Evolutionary conservation across 2,113 vertebrate species (phyloP), one percentile per base, ranked within the genome.

Genomic region (Malurus alboscapulatus): DNA sequence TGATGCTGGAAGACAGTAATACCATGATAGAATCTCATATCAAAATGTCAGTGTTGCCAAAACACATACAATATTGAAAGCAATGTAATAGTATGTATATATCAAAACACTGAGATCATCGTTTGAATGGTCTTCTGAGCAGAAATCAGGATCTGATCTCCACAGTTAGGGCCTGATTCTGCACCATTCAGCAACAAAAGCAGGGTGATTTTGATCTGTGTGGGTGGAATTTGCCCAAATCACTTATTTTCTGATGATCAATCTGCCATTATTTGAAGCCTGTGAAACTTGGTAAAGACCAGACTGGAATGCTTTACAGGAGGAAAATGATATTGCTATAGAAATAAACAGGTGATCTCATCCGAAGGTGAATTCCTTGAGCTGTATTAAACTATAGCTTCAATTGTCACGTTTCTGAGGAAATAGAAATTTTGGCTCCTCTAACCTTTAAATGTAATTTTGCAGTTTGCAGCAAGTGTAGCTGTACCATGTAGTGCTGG

Each of bases 391-490:
- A 26, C 32, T 38, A 7, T 50, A 67, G 27, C 61, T 90, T 93
- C 57, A 72, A 17, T 36, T 58, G 42, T 84, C 50, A 21, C 1
- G 0, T 84, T 81, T 91, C 34, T 80, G 74, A 61, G 20, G 26
- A 51, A 84, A 44, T 24, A 82, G 62, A 57, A 77, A 21, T 62
- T 65, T 76, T 80, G 29, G 29, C 29, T 83, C 48, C 42, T 85
- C 67, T 95, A 77, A 90, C 55, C 77, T 72, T 53, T 50, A 61
- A 84, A 84, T 93, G 40, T 88, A 55, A 86, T 80, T 94, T 91
- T 94, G 74, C 81, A 89, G 54, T 82, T 95, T 91, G 54, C 81
- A 84, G 84, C 84, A 75, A 53, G 74, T n/a, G 58, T 78, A 79
- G 73, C 58, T 88, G 65, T 90, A 50, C 76, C 48, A 6, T 51